A percentile compares a stretch with the other conserved stretches of the same genome.
These are phyloP conservation scores for Anthopleura sola DNA, from an alignment of 64 coral and sea anemone genomes.

Conservation along the genomic window DNA sequence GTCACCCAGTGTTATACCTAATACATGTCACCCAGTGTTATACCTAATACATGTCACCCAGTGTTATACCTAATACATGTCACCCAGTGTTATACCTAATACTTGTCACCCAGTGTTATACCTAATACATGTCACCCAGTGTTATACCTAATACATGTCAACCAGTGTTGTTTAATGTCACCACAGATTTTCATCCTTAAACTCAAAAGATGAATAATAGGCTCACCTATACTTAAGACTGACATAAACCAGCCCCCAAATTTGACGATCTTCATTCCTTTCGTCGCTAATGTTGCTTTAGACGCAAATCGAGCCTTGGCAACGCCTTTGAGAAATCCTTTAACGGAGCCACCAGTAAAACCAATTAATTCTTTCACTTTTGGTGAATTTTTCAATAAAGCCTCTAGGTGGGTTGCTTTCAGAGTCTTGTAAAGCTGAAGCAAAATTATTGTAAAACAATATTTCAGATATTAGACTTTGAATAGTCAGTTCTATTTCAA, in stretches of 20 bases:
- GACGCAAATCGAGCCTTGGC: neutral
- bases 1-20: too few relatives aligned
- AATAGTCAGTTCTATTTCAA: neutral
- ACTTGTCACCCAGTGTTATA: too few relatives aligned
- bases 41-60: too few relatives aligned
- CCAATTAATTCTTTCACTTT: neutral
- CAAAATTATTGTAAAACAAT: too few relatives aligned
- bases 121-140: too few relatives aligned
- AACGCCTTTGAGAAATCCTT: neutral
- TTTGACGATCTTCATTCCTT: constrained; percentile 20
- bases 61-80: too few relatives aligned
- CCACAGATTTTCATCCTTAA: too few relatives aligned
- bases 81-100: too few relatives aligned
- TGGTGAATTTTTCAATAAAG: neutral
- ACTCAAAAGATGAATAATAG: too few relatives aligned
- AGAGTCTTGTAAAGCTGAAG: constrained; percentile 14
- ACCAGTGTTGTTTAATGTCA: too few relatives aligned
- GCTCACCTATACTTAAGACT: neutral
- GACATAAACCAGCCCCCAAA: neutral
- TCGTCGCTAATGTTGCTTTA: neutral
- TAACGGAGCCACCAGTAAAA: neutral
- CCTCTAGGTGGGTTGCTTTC: constrained; percentile 1
- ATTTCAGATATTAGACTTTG: neutral
- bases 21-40: too few relatives aligned
- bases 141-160: too few relatives aligned